phyloP scores from a whole-genome alignment of 2,797 vertebrate genomes.

The Pangasius djambal region DNA sequence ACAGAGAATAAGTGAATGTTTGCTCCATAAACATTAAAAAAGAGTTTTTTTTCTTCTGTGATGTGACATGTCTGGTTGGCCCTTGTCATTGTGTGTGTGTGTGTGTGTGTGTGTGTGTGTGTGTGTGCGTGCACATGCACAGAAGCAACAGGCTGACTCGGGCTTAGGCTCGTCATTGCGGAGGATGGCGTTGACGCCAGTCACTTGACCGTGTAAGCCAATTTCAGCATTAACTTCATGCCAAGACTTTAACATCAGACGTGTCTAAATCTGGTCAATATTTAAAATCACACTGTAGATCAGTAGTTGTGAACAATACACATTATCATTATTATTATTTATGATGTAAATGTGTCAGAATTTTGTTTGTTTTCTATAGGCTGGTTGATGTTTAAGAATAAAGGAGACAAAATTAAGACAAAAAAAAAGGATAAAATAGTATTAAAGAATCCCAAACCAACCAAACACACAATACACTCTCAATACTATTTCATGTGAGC shows the following conservation, averaged over 20 bases:
- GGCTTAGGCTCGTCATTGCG: not conserved
- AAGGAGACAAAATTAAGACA: not conserved
- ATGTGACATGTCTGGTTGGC: constrained; percentile 2
- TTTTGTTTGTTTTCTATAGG: not conserved
- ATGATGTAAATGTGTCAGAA: not conserved
- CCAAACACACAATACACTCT: not conserved
- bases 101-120: not conserved
- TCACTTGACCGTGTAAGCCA: not conserved
- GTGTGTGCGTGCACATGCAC: not conserved
- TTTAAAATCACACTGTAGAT: not conserved
- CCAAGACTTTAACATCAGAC: not conserved
- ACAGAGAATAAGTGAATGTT: not conserved
- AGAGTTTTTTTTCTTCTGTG: not conserved
- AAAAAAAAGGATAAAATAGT: not conserved
- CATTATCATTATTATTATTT: not conserved
- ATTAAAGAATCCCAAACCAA: not conserved
- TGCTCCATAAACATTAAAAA: constrained; percentile 10
- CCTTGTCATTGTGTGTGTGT: not conserved
- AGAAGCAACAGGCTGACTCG: not conserved
- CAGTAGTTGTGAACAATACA: not conserved
- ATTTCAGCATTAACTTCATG: not conserved
- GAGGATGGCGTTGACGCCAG: not conserved
- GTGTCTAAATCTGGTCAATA: not conserved
- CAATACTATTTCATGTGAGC: not conserved
- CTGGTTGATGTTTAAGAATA: not conserved